Evolutionary conservation across 35 echinoderm and acorn worm genomes (phyloP).

Genomic region (Apostichopus californicus): DNA sequence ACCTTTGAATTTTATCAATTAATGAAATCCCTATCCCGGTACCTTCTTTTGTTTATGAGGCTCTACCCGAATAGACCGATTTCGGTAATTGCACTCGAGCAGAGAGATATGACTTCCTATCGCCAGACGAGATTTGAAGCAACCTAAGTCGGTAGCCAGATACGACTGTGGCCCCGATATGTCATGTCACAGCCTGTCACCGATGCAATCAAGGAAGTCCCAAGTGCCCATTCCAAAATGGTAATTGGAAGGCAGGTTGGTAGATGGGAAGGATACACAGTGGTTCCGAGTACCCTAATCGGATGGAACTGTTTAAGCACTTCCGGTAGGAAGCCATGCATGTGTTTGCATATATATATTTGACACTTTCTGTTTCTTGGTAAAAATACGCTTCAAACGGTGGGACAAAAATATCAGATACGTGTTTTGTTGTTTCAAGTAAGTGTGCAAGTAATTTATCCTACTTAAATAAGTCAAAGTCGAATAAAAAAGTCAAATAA

Average conservation of each 20-base stretch:
- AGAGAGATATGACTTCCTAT: not conserved
- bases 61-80: no score
- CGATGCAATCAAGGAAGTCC: slow-evolving; percentile 34
- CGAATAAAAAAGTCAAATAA: no score
- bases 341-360: no score
- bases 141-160: not conserved
- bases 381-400: no score
- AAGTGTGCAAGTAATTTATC: no score
- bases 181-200: slow-evolving; percentile 53
- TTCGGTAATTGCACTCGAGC: not conserved
- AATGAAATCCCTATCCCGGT: no score
- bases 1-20: no score
- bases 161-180: slow-evolving; percentile 20
- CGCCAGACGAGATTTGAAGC: not conserved
- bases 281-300: not conserved
- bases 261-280: not conserved
- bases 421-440: no score
- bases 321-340: not conserved
- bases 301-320: not conserved
- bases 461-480: no score
- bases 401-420: no score
- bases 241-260: slow-evolving; percentile 1
- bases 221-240: slow-evolving; percentile 25
- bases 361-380: no score
- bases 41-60: no score